These are phyloP conservation scores for Metacarcinus magister DNA, from an alignment of 2,888 invertebrate genomes.

Conservation along the genomic window DNA sequence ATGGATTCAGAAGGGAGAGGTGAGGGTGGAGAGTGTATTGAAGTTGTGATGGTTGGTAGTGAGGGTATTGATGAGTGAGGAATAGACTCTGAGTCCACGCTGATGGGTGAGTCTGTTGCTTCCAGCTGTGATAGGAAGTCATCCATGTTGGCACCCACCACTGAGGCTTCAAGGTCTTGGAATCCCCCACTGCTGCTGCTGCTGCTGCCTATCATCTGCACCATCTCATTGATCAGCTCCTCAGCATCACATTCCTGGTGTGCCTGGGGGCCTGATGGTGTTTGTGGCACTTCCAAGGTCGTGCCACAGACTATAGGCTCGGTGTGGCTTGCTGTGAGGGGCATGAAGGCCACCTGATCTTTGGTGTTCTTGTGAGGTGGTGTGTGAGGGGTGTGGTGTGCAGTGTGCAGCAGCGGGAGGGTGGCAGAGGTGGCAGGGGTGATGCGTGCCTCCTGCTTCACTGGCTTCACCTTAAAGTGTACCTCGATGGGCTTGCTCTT, in stretches of 20 bases:
- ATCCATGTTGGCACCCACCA: constrained; percentile 60
- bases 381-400: neutral
- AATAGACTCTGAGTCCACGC: neutral
- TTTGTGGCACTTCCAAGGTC: neutral
- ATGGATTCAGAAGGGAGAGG: neutral
- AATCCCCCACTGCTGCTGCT: neutral
- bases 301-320: neutral
- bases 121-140: constrained; percentile 71
- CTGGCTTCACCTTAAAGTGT: neutral
- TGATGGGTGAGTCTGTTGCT: neutral
- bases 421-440: neutral
- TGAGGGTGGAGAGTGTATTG: neutral
- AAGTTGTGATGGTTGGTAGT: neutral
- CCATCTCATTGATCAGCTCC: constrained; percentile 62
- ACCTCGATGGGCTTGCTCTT: neutral
- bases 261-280: neutral
- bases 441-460: neutral
- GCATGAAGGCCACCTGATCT: neutral
- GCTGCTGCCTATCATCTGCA: constrained; percentile 56
- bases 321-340: neutral
- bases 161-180: constrained; percentile 18
- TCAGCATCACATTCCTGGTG: constrained; percentile 37
- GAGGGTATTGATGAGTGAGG: neutral
- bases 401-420: neutral
- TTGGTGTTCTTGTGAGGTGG: neutral